Base-by-base conservation (phyloP, 23 tunicate genomes). In the Clavelina lepadiformis region DNA sequence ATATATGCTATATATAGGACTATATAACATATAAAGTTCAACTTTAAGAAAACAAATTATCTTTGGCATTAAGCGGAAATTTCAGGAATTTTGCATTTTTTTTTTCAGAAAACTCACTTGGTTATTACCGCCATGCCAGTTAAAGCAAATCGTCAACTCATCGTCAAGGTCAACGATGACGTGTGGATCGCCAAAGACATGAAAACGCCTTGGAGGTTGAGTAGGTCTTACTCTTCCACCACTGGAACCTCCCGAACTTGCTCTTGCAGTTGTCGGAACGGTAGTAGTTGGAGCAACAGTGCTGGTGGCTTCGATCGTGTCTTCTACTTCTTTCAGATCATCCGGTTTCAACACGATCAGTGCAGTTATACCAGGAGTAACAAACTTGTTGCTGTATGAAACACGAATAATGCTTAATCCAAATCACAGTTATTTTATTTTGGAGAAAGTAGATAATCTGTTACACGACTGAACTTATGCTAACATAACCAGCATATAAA, bases 141-240 rank as follows among this genome's bases (percentile, higher is more conserved):
- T 70, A 33, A 79, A 79, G 49, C 85, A 79, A 51, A 79, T 24
- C 8, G 77, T 59, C 22, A 71, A 59, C 23, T 79, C 68, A 33
- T 41, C 28, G 4, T 58, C 68, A 8, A 79, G 23, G 27, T 61
- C 77, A 26, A 79, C 46, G 33, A 79, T 59, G 26, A 79, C 64
- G 51, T 79, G 85, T 2, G 85, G 85, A 31, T 79, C 85, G 13
- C 85, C 85, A 23, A 65, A 44, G 5, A 69, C 74, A 0, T 29
- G 23, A 19, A 20, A 6, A 8, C 15, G 22, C n/a, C 60, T 8
- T 8, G 60, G 60, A 21, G 60, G 60, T 54, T 20, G 60, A 13
- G 60, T 19, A 44, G 49, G 15, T 11, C 34, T 7, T 28, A 2
- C 23, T 26, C 23, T 1, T 22, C 61, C 15, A 26, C 2, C 28